Percentiles rank a stretch among this genome's conserved stretches.
Conservation (phyloP, 2,797 vertebrate genomes). For the Falco novaeseelandiae region DNA sequence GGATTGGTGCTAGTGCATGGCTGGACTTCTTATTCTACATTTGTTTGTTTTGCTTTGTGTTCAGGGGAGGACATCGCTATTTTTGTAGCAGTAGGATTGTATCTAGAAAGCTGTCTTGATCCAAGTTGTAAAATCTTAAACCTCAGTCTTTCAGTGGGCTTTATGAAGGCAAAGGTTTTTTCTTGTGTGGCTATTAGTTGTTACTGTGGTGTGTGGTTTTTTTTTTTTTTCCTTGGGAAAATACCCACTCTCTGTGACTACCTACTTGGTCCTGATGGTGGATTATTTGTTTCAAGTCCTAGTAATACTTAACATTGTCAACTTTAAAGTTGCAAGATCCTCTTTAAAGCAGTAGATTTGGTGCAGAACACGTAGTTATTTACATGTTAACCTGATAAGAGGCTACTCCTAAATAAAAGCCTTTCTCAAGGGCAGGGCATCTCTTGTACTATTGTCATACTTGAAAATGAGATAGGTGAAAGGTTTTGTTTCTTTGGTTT, state of each 20-base stretch:
- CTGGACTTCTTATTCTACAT: neutral
- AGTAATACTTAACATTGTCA: neutral
- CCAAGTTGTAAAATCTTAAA: neutral
- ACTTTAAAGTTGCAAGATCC: neutral
- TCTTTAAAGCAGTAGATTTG: neutral
- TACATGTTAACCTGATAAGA: neutral
- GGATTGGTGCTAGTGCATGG: neutral
- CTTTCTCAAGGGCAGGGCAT: neutral
- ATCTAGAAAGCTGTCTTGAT: neutral
- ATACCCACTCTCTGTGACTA: neutral
- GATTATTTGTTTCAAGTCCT: neutral
- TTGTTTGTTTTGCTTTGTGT: neutral
- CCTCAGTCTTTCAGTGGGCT: neutral
- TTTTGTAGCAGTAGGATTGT: neutral
- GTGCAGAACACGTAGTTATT: neutral
- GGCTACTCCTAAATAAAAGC: neutral
- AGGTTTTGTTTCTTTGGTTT: neutral
- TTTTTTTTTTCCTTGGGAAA: neutral
- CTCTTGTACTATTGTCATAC: neutral
- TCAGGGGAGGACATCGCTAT: neutral
- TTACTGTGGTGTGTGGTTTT: neutral
- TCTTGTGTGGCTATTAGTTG: neutral
- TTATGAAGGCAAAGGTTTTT: neutral
- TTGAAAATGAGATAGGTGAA: neutral
- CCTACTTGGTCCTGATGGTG: neutral